These are phyloP conservation scores for Thrips palmi DNA, from an alignment of 1,140 invertebrate species.

Conservation along the genomic window DNA sequence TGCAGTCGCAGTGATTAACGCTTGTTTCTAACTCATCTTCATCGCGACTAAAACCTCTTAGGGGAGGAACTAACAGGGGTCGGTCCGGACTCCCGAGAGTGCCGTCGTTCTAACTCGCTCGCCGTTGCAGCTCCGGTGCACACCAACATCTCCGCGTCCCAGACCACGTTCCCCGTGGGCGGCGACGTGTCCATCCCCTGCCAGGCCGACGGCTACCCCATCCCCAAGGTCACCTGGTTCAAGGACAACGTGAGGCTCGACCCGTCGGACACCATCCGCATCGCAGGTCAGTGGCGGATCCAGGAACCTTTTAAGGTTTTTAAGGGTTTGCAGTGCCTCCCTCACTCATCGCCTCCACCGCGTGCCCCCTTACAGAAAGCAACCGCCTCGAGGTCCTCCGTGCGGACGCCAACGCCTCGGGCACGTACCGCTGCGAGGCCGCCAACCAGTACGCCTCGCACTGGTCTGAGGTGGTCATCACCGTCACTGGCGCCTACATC, in stretches of 20 bases:
- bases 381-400: constrained; percentile 44
- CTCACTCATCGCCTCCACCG: not conserved
- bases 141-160: constrained; percentile 33
- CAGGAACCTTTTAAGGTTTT: constrained; percentile 7
- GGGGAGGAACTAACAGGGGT: no score
- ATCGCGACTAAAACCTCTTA: no score
- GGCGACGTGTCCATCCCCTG: constrained; percentile 51
- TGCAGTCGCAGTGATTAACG: no score
- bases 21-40: no score
- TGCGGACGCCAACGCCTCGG: constrained; percentile 44
- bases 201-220: constrained; percentile 54
- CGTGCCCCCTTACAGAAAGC: constrained; percentile 28
- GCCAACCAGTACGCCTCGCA: constrained; percentile 41
- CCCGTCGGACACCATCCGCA: constrained; percentile 26
- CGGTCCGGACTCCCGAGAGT: no score
- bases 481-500: constrained; percentile 42
- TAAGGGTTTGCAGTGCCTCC: not conserved
- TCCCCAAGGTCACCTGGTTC: constrained; percentile 54
- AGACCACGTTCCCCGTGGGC: constrained; percentile 35
- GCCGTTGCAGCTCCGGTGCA: constrained; percentile 33
- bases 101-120: no score
- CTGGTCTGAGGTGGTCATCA: constrained; percentile 5
- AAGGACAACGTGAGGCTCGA: constrained; percentile 42
- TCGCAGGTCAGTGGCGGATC: constrained; percentile 32
- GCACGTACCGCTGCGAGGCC: constrained; percentile 61